These are phyloP conservation scores for Dolichomitus sp. DNA, from an alignment of 2,888 invertebrate genomes.

Conservation along the genomic window DNA sequence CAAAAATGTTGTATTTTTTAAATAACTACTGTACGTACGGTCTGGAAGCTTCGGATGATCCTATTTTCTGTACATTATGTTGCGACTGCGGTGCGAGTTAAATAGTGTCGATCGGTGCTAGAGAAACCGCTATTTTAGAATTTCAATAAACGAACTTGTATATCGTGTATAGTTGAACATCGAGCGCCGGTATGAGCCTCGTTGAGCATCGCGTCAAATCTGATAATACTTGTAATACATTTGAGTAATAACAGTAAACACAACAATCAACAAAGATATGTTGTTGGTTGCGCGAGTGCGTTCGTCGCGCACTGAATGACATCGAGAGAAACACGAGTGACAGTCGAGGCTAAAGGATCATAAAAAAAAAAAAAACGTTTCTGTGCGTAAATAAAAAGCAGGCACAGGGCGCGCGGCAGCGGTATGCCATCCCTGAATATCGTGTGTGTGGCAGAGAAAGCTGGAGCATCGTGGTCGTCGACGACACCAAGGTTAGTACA, in stretches of 20 bases:
- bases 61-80: neutral
- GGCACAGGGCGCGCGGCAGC: neutral
- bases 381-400: neutral
- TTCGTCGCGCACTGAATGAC: neutral
- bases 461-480: neutral
- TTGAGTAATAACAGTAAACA: neutral
- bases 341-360: neutral
- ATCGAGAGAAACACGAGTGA: neutral
- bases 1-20: neutral
- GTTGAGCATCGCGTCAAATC: neutral
- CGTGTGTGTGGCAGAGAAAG: neutral
- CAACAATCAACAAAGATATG: neutral
- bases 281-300: neutral
- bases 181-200: conserved; percentile 1
- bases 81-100: neutral
- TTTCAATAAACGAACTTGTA: neutral
- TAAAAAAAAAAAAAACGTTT: neutral
- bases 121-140: neutral
- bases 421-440: neutral
- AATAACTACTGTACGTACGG: neutral
- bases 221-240: neutral
- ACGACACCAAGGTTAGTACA: no score
- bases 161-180: conserved; percentile 20
- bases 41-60: conserved; percentile 5
- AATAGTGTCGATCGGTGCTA: neutral